Base-by-base conservation (phyloP, 2,113 vertebrate genomes). In the Antigone vipio region DNA sequence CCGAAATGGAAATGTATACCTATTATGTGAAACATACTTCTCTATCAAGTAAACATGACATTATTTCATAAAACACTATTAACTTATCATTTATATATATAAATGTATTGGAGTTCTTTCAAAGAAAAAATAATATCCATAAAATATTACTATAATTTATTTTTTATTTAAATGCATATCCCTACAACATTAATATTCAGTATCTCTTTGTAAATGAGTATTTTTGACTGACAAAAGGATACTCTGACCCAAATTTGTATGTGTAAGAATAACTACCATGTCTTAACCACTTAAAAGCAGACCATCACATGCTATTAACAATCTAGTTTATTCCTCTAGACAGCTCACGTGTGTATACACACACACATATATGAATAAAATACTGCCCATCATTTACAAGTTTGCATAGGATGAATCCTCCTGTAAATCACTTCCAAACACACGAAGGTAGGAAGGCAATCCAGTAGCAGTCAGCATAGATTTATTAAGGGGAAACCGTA, bases 371-470 rank as follows among this genome's bases (percentile, higher is more conserved):
- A 34, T 9, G 4, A 67, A 71, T 32, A 62, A 93, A 85, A 71
- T 49, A 75, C 18, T 91, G 56, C 30, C 42, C 2, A 2, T 5
- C 10, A 58, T 73, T 73, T 66, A 49, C 34, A 64, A 64, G 27
- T 64, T 76, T 69, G 12, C 47, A 63, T 34, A 24, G 23, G 40
- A 64, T 23, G 21, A 81, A 77, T 50, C 5, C n/a, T 88, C 24
- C 45, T 49, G 59, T 27, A 82, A 92, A 78, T 40, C 22, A 23
- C 47, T 83, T 86, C 40, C 40, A 67, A 83, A 68, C 14, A 50
- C 21, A 35, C 0, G 0, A 79, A 67, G 27, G 7, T 32, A 89
- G n/a, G 21, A 64, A 59, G 6, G 38, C 0, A 1, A 76, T 55
- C 7, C 9, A 34, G 42, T 9, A 74, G 15, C 11, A 56, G 15